These are phyloP conservation scores for rabbit (Oryctolagus cuniculus) DNA, from an alignment of 2,113 vertebrate species.

Conservation along the genomic window DNA sequence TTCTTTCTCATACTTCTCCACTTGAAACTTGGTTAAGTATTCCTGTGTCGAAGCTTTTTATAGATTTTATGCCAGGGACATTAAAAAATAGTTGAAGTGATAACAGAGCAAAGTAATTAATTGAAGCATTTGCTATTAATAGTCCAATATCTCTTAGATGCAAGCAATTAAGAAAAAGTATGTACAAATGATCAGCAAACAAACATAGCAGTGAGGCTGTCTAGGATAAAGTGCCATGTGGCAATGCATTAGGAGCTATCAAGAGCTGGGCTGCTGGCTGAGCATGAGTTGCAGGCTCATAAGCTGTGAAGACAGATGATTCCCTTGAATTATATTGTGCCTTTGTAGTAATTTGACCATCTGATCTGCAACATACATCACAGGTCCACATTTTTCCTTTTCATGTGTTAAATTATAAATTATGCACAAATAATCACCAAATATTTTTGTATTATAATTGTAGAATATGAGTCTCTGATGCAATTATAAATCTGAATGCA, in stretches of 20 bases:
- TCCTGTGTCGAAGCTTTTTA: neutral
- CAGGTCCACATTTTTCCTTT: neutral
- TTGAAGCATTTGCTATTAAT: neutral
- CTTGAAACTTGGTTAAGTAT: conserved; percentile 11
- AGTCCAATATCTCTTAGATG: neutral
- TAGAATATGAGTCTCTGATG: neutral
- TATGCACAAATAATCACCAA: neutral
- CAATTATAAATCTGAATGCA: neutral
- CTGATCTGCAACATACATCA: neutral
- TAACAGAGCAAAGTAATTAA: neutral
- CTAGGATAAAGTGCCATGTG: neutral
- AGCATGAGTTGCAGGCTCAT: neutral
- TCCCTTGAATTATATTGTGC: neutral
- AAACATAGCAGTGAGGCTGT: neutral
- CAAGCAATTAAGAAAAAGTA: neutral
- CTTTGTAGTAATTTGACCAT: neutral
- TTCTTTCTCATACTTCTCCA: neutral
- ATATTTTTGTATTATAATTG: neutral
- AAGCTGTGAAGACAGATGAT: neutral
- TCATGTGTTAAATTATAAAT: neutral
- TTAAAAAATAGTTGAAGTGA: neutral
- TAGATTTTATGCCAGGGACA: neutral
- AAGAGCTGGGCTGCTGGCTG: neutral
- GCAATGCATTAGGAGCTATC: neutral
- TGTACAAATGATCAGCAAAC: neutral